Conservation (phyloP, 2,888 invertebrate genomes). For the Caenorhabditis sp. region DNA sequence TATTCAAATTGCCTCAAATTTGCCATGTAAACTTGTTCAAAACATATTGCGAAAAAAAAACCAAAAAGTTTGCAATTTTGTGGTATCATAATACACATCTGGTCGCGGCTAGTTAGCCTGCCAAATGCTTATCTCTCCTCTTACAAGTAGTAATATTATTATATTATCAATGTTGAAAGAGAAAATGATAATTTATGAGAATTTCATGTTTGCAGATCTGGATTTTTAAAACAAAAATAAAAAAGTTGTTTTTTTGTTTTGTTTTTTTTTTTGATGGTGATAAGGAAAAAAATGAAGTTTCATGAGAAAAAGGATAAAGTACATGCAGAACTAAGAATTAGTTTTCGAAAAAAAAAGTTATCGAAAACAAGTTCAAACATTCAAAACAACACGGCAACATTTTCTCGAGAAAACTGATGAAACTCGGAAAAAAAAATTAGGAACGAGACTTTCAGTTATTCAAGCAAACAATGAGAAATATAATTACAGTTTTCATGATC, state of each 20-base stretch:
- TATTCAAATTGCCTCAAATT: background rate
- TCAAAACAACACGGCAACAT: no score
- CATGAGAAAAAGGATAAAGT: background rate
- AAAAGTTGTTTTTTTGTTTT: background rate
- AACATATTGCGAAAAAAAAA: background rate
- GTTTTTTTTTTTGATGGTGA: background rate
- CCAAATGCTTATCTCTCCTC: background rate
- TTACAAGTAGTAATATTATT: background rate
- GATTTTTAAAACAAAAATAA: background rate
- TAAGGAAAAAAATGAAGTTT: background rate
- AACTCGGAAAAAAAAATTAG: no score
- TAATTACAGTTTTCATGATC: no score
- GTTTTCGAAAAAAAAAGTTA: no score
- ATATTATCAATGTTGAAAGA: background rate
- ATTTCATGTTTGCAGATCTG: background rate
- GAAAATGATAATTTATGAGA: background rate
- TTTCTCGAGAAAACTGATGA: no score
- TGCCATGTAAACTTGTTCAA: background rate
- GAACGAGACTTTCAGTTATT: no score
- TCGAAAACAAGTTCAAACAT: no score
- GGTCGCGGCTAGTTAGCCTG: slow-evolving; percentile 1
- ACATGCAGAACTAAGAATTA: no score
- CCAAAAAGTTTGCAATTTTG: background rate
- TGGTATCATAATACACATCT: background rate
- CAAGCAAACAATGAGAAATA: no score